A percentile compares a stretch with the other conserved stretches of the same genome.
Conservation (phyloP, 1,140 invertebrate species). For the Philotrypesis tridentata region DNA sequence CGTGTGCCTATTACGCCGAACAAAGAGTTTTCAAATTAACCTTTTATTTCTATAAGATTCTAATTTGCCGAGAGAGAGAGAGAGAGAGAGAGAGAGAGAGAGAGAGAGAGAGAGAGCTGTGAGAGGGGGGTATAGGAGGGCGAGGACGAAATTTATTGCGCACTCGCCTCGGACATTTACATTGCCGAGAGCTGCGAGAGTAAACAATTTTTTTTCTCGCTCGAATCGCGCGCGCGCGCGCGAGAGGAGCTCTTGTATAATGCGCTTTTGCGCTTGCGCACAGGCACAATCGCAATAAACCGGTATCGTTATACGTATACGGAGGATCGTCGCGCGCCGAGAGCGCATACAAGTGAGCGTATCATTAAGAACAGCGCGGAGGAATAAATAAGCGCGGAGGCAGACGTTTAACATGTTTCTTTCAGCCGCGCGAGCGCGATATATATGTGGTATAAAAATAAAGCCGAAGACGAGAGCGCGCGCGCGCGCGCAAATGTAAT, state of each 20-base stretch:
- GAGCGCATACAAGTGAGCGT: neutral
- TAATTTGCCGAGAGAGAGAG: neutral
- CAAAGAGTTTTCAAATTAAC: constrained; percentile 8
- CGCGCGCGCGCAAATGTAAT: no score
- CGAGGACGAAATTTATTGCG: neutral
- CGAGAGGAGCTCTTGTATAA: neutral
- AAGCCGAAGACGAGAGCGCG: neutral
- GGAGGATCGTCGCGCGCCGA: neutral
- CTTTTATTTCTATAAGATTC: constrained; percentile 23
- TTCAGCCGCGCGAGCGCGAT: no score
- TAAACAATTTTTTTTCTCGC: neutral
- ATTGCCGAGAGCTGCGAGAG: neutral
- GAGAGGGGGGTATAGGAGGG: no score
- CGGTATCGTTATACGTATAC: neutral
- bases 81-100: no score
- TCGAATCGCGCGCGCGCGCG: neutral
- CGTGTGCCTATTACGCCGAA: neutral
- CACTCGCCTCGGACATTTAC: neutral
- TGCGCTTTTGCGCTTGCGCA: neutral
- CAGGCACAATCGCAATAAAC: neutral
- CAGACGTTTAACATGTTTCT: no score
- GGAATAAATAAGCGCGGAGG: no score
- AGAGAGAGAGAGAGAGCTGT: no score
- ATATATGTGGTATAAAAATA: neutral
- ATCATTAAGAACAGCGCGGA: neutral